Evolutionary conservation across 2,113 vertebrate species (phyloP).

Genomic region (Neogale vison): DNA sequence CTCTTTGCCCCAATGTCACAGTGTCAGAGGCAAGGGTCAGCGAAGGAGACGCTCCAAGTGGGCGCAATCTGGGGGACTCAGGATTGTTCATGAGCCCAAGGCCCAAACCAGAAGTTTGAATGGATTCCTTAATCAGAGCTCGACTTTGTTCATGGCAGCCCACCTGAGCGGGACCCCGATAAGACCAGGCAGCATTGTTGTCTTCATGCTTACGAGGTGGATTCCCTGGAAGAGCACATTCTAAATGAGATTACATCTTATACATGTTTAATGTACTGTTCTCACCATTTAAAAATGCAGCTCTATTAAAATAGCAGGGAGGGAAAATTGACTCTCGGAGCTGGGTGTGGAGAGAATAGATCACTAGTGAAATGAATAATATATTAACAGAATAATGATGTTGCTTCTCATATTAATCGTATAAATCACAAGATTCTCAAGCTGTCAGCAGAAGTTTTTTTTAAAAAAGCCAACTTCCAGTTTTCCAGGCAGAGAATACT

Average conservation of each 20-base stretch:
- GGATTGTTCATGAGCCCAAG: not conserved
- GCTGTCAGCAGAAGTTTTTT: slow-evolving; percentile 76
- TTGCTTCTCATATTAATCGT: slow-evolving; percentile 83
- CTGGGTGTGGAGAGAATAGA: slow-evolving; percentile 80
- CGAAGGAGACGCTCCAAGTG: not conserved
- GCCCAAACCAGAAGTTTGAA: slow-evolving; percentile 45
- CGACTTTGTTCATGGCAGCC: slow-evolving; percentile 52
- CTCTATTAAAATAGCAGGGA: slow-evolving; percentile 84
- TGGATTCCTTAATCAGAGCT: slow-evolving; percentile 76
- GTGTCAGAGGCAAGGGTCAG: rapidly evolving
- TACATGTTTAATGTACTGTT: slow-evolving; percentile 88
- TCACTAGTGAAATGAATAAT: slow-evolving; percentile 87
- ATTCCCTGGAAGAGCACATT: slow-evolving; percentile 78
- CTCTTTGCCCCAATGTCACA: not conserved
- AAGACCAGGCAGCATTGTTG: slow-evolving; percentile 72
- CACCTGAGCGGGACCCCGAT: slow-evolving; percentile 37
- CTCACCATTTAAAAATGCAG: slow-evolving; percentile 84
- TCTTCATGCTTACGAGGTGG: slow-evolving; percentile 80
- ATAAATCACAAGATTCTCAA: slow-evolving; percentile 79
- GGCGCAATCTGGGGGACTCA: not conserved
- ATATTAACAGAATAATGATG: slow-evolving; percentile 85
- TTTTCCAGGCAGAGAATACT: not conserved
- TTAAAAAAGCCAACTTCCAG: slow-evolving; percentile 32
- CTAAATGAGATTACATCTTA: slow-evolving; percentile 86
- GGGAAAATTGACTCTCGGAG: slow-evolving; percentile 76